Base-by-base conservation (phyloP, 1,140 invertebrate genomes). In the Leptinotarsa lineolata region DNA sequence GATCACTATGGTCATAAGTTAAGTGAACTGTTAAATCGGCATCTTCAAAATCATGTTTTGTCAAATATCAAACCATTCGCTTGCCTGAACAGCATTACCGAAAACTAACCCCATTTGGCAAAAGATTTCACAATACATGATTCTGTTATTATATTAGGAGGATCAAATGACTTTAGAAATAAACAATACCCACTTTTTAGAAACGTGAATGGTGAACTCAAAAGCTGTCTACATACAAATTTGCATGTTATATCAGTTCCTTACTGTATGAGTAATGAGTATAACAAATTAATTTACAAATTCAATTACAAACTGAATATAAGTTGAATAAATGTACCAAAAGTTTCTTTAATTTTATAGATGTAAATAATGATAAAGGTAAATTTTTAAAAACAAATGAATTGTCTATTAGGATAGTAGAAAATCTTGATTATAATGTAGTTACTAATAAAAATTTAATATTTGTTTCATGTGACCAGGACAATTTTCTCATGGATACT, bases 241-340 rank as follows among this genome's bases (percentile, higher is more conserved):
- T 13, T 58, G 54, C 11, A 58, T 16, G 54, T 58, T 58, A 18
- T 54, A 16, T 54, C 48, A 54, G 48, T 54, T 54, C 48, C 48
- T 54, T 54, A 54, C 48, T 54, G 48, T 54, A 54, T 54, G 48
- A 54, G 48, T 54, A 54, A 54, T 54, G 48, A 54, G 48, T 54
- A 11, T 58, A 13, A 58, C 54, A 58, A 58, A 58, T 58, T 58
- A 58, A 58, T 58, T 58, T 18, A 58, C 54, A 18, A 58, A 58
- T 58, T 58, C 54, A 58, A 58, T 58, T 58, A 58, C 54, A 58
- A 58, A 58, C 54, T 58, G 54, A 58, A 58, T 13, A 13, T 58
- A 58, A 58, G 54, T 58, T 58, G 54, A 58, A 58, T 58, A 8
- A 58, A 58, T 58, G 54, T 58, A 58, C 0, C 3, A 18, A 58